phyloP scores from a whole-genome alignment of 2,797 vertebrate genomes.

The Acrocephalus scirpaceus region DNA sequence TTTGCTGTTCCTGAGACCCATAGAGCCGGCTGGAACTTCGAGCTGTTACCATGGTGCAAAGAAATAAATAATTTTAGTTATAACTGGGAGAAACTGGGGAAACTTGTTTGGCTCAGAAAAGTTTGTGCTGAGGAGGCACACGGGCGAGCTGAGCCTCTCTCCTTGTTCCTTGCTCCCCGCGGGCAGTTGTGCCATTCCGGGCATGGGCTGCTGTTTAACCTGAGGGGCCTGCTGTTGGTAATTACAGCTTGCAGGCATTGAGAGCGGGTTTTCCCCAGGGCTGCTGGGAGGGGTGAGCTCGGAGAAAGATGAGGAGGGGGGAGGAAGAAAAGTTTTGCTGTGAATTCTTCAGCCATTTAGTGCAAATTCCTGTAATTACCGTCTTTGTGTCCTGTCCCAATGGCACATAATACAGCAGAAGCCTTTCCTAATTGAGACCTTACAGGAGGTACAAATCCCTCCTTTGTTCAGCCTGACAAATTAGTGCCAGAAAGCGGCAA shows the following conservation, averaged over 20 bases:
- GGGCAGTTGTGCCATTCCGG: conserved; percentile 17
- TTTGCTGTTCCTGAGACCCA: background rate
- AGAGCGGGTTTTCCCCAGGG: conserved; percentile 33
- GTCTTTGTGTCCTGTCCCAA: conserved; percentile 83
- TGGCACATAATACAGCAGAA: conserved; percentile 83
- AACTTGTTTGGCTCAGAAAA: background rate
- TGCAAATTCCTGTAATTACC: conserved; percentile 87
- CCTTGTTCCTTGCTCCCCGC: background rate
- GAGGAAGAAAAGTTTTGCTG: conserved; percentile 74
- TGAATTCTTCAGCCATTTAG: conserved; percentile 86
- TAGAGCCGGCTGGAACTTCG: background rate
- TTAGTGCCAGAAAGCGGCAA: conserved; percentile 88
- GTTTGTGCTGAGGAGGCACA: background rate
- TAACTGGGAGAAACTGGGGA: background rate
- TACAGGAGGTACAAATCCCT: conserved; percentile 87
- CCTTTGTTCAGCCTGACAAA: conserved; percentile 88
- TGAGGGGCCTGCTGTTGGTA: conserved; percentile 61
- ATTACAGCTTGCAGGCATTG: conserved; percentile 64
- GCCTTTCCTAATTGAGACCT: conserved; percentile 87
- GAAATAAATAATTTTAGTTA: background rate
- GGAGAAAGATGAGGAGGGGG: conserved; percentile 49
- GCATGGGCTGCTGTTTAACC: conserved; percentile 73
- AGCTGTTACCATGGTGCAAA: background rate
- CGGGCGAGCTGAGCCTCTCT: background rate
- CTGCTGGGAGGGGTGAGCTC: conserved; percentile 66